Evolutionary conservation across 2,797 vertebrate genomes (phyloP), one percentile per base, ranked within the genome.

Genomic region (Anableps anableps): DNA sequence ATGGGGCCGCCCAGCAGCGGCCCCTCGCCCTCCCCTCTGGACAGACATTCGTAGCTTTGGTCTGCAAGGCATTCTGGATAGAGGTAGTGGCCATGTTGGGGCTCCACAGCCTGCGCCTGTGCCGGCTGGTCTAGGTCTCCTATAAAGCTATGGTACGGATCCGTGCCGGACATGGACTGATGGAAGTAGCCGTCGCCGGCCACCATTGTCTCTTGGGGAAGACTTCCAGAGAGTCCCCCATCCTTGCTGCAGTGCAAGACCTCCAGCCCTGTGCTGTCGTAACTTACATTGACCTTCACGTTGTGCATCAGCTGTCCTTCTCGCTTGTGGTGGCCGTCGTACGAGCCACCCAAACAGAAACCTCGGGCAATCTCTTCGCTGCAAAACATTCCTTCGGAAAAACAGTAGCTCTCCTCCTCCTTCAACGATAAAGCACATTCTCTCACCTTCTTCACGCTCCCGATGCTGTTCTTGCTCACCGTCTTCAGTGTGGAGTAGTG

Each of bases 21-120:
- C 47, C 93, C 95, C 60, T 95, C 94, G 29, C 94, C 90, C 81
- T 96, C 96, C 83, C 93, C 95, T 90, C 95, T 93, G 79, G 95
- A 95, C 92, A 96, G 92, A 95, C 95, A 96, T 94, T 96, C 95
- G 31, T 95, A 96, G 93, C 94, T 95, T 94, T 96, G 95, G 93
- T 96, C 95, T 90, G 94, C 95, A 95, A 96, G 95, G 95, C 96
- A 96, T 95, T 96, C 96, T 85, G 96, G 95, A 91, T 96, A 96
- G 94, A 95, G 93, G 93, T 96, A 96, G 93, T 95, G 95, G 91
- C 93, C 93, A 64, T 96, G 95, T 89, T 95, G 94, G 85, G 95
- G 87, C 88, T 96, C 96, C 19, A 94, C 89, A 89, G 90, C 89
- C 79, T 94, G 95, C 81, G 93, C 91, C 88, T 95, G 95, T 78